Percentiles rank a stretch among this genome's conserved stretches.
phyloP scores from a whole-genome alignment of 2,888 invertebrate species.

The Dyspetes luteomarginatus region DNA sequence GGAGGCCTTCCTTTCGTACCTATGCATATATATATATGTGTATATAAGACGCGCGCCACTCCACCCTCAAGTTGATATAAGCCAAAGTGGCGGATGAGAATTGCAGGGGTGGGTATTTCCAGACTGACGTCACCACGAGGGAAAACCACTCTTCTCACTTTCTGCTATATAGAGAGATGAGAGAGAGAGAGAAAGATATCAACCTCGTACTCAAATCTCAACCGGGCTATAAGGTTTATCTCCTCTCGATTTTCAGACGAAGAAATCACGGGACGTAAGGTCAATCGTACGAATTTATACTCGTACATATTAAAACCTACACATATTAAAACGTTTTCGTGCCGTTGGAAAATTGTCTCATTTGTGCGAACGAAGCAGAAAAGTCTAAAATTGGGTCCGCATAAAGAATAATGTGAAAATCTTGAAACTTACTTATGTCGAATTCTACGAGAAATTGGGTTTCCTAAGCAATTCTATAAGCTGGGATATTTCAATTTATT shows the following conservation, averaged over 20 bases:
- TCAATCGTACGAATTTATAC: slow-evolving; percentile 25
- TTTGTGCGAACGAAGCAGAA: too few relatives aligned
- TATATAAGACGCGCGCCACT: slow-evolving; percentile 48
- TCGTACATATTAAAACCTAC: too few relatives aligned
- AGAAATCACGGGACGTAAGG: neutral
- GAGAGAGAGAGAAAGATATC: neutral
- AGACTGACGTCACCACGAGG: slow-evolving; percentile 40
- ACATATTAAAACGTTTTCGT: slow-evolving; percentile 5
- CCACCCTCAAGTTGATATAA: slow-evolving; percentile 55
- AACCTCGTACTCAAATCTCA: slow-evolving; percentile 41
- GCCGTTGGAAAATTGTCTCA: too few relatives aligned
- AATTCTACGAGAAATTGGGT: too few relatives aligned
- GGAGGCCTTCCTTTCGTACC: slow-evolving; percentile 3
- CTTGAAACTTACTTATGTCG: too few relatives aligned
- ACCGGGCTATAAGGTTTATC: slow-evolving; percentile 32
- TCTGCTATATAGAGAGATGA: slow-evolving; percentile 13
- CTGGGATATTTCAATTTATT: too few relatives aligned
- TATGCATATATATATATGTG: slow-evolving; percentile 5
- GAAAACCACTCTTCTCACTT: slow-evolving; percentile 29
- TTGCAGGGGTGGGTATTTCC: slow-evolving; percentile 36
- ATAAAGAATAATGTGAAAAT: too few relatives aligned
- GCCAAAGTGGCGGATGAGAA: slow-evolving; percentile 56
- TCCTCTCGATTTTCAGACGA: slow-evolving; percentile 42
- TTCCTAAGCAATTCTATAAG: too few relatives aligned
- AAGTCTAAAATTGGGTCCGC: too few relatives aligned